Conservation (phyloP, 2,888 invertebrate genomes). For the Agonopterix alstromeriana region DNA sequence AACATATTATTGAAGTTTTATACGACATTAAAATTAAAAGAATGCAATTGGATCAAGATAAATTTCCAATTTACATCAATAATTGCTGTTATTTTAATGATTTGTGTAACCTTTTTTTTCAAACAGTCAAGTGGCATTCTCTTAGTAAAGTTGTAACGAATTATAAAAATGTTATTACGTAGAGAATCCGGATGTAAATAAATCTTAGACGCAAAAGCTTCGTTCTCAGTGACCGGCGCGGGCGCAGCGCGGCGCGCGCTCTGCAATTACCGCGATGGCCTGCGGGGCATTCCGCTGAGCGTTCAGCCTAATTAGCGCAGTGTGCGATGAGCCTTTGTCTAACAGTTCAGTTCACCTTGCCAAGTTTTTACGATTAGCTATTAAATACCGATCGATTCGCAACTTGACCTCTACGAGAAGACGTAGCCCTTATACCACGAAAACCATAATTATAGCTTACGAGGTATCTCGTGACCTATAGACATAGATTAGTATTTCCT, state of each 20-base stretch:
- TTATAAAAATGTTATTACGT: slow-evolving; percentile 5
- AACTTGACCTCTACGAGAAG: slow-evolving; percentile 47
- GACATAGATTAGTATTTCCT: slow-evolving; percentile 13
- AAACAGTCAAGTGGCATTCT: too few species aligned
- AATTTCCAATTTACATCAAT: too few species aligned
- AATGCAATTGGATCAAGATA: too few species aligned
- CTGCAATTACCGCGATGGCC: slow-evolving; percentile 55
- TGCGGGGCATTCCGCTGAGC: slow-evolving; percentile 55
- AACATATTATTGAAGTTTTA: too few species aligned
- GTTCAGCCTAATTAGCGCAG: slow-evolving; percentile 59
- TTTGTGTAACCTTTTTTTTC: too few species aligned
- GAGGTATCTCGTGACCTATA: slow-evolving; percentile 21
- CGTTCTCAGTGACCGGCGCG: slow-evolving; percentile 31
- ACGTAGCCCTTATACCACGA: slow-evolving; percentile 43
- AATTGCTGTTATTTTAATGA: too few species aligned
- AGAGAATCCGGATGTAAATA: slow-evolving; percentile 69
- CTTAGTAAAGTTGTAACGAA: not conserved
- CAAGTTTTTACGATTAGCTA: slow-evolving; percentile 44
- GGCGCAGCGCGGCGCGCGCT: slow-evolving; percentile 33
- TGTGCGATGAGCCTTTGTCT: slow-evolving; percentile 68
- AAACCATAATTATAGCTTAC: slow-evolving; percentile 16
- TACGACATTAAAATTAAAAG: too few species aligned
- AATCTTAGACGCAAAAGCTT: slow-evolving; percentile 49
- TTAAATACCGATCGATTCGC: slow-evolving; percentile 15
- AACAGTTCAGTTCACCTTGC: slow-evolving; percentile 60